Percentiles rank a stretch among this genome's conserved stretches.
Evolutionary conservation across 2,888 invertebrate genomes (phyloP).

Genomic region (Perithous albicinctus): DNA sequence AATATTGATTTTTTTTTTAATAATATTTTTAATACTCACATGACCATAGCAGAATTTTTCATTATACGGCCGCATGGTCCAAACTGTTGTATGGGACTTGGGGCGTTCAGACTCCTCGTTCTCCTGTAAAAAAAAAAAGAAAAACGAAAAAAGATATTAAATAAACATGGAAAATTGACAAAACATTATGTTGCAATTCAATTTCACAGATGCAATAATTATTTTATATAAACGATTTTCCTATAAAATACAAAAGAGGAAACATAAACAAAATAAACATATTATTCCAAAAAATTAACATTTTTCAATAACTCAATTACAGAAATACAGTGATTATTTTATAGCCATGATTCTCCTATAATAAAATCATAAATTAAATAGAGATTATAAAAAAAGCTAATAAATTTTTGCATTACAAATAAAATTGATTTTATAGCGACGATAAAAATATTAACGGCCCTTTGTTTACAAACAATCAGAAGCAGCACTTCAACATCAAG

Average conservation of each 20-base stretch:
- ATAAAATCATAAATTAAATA: neutral
- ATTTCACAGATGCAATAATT: too few species aligned
- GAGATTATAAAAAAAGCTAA: neutral
- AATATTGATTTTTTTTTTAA: neutral
- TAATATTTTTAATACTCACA: slow-evolving; percentile 90
- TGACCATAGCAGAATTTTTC: slow-evolving; percentile 98
- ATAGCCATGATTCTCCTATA: too few species aligned
- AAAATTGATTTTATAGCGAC: neutral
- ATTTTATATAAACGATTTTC: too few species aligned
- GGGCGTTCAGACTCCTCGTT: slow-evolving; percentile 97
- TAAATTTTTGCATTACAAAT: slow-evolving; percentile 35
- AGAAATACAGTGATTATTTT: too few species aligned
- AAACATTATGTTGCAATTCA: too few species aligned
- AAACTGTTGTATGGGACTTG: slow-evolving; percentile 97
- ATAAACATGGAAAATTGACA: too few species aligned
- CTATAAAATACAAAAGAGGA: too few species aligned
- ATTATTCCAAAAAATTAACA: too few species aligned
- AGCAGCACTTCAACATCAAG: neutral
- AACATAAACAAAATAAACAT: too few species aligned
- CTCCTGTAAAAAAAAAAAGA: slow-evolving; percentile 89
- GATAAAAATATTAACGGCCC: neutral
- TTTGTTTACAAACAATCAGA: neutral
- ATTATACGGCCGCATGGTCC: slow-evolving; percentile 99
- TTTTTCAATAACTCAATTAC: too few species aligned
- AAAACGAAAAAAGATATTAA: neutral